Conservation (phyloP, 1,140 invertebrate genomes). For the Zaprionus davidi region DNA sequence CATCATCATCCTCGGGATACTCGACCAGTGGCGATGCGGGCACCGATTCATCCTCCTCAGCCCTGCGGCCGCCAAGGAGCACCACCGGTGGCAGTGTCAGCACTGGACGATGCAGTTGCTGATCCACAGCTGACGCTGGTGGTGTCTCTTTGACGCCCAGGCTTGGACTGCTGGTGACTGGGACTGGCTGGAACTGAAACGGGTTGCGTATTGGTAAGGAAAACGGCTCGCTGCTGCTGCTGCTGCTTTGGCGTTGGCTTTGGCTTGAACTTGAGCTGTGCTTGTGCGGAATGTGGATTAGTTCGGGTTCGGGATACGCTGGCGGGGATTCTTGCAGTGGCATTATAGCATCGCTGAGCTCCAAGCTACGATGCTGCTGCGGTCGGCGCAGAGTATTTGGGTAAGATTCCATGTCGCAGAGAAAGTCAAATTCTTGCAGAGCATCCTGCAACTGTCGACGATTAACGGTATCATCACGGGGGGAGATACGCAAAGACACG, state of each 20-base stretch:
- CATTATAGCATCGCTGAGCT: constrained; percentile 45
- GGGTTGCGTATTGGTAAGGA: constrained; percentile 51
- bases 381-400: constrained; percentile 73
- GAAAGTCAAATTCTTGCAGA: constrained; percentile 94
- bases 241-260: constrained; percentile 29
- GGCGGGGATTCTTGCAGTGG: constrained; percentile 43
- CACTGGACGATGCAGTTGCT: constrained; percentile 81
- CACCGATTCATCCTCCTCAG: constrained; percentile 63
- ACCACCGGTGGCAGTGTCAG: constrained; percentile 81
- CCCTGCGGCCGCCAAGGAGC: constrained; percentile 66
- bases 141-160: constrained; percentile 9
- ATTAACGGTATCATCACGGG: constrained; percentile 64
- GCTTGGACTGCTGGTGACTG: constrained; percentile 5
- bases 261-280: constrained; percentile 37
- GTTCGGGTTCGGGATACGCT: constrained; percentile 34
- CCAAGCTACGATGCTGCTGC: constrained; percentile 41
- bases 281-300: constrained; percentile 19
- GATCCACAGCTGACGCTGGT: constrained; percentile 51
- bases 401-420: constrained; percentile 86
- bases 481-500: constrained; percentile 29
- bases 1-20: constrained; percentile 90
- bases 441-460: constrained; percentile 91
- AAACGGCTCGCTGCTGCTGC: constrained; percentile 21
- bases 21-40: constrained; percentile 84
- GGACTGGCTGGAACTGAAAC: constrained; percentile 65